phyloP scores from a whole-genome alignment of 2,797 vertebrate species.

The Adrianichthys oophorus region DNA sequence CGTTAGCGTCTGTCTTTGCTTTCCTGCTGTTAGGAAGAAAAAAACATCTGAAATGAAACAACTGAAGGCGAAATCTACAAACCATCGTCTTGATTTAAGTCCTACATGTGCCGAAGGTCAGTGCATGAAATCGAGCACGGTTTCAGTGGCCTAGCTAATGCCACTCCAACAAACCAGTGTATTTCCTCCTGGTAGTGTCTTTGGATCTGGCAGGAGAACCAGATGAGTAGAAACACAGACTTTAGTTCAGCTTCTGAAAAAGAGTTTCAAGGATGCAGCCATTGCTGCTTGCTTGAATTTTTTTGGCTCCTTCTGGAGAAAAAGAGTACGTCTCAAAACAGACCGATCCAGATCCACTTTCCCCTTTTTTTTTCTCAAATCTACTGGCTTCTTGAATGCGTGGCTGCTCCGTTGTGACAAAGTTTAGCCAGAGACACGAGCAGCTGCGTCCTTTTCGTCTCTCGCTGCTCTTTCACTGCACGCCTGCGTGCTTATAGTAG shows the following conservation, averaged over 20 bases:
- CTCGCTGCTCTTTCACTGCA: slow-evolving; percentile 47
- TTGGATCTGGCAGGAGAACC: slow-evolving; percentile 31
- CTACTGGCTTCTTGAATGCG: slow-evolving; percentile 67
- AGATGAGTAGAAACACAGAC: slow-evolving; percentile 39
- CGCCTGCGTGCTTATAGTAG: slow-evolving; percentile 74
- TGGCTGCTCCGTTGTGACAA: slow-evolving; percentile 54
- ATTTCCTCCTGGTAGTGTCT: slow-evolving; percentile 60
- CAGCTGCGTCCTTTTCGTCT: slow-evolving; percentile 37
- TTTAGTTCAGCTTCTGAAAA: slow-evolving; percentile 53
- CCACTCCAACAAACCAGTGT: slow-evolving; percentile 77
- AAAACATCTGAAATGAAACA: slow-evolving; percentile 29
- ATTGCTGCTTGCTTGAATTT: slow-evolving; percentile 21
- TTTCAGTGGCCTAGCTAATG: slow-evolving; percentile 54
- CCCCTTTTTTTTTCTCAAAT: slow-evolving; percentile 54
- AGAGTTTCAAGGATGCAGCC: slow-evolving; percentile 23
- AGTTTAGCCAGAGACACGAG: slow-evolving; percentile 52
- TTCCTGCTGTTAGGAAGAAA: slow-evolving; percentile 23
- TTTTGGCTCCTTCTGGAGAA: slow-evolving; percentile 4
- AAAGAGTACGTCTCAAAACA: slow-evolving; percentile 10
- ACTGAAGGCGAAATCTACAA: slow-evolving; percentile 33
- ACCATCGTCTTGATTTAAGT: slow-evolving; percentile 48
- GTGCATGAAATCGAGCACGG: slow-evolving; percentile 68
- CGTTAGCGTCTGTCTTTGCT: slow-evolving; percentile 15
- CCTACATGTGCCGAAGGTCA: slow-evolving; percentile 75
- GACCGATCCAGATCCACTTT: slow-evolving; percentile 37